Base-by-base conservation (phyloP, 2,797 vertebrate species). In the Echiichthys vipera region DNA sequence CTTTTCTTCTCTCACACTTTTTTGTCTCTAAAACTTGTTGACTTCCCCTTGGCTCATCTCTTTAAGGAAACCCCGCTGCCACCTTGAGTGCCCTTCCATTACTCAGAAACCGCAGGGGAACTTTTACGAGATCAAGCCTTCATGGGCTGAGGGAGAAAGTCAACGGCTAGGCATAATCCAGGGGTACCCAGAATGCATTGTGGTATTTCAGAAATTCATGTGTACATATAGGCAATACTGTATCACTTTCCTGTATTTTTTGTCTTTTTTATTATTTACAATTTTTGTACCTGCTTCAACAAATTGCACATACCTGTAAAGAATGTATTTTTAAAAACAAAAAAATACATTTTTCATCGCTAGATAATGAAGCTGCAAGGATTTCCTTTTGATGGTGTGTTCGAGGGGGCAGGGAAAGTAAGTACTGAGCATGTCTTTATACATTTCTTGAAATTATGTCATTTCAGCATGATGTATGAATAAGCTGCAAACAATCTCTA, bases 1-100 rank as follows among this genome's bases (percentile, higher is more conserved):
- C 42, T 65, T 82, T 70, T 71, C 14, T 25, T 78, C 58, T 69
- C 57, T 37, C 69, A 11, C 37, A 56, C 74, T n/a, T 80, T 56
- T 46, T 63, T 36, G 64, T 75, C 20, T 65, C 51, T 67, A 55
- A 80, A 77, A 83, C 77, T 83, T 78, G 74, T 85, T 88, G 76
- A 75, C 80, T 84, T 75, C 77, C 25, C 45, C 49, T 76, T 14
- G 4, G 46, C 29, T 22, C 7, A 22, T 69, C 73, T 82, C 85
- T 72, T 71, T 34, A 5, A 74, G 68, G 83, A 86, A 84, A 85
- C 68, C 67, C 70, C 11, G 29, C 54, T 25, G 40, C 76, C 62
- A 47, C 62, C 55, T 69, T 63, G 63, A 74, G 68, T 78, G 50
- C 46, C 65, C 69, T 86, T 74, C 68, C 51, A 81, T 83, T 81